Evolutionary conservation across 2,888 invertebrate species (phyloP).

Genomic region (Malthinus flaveolus): DNA sequence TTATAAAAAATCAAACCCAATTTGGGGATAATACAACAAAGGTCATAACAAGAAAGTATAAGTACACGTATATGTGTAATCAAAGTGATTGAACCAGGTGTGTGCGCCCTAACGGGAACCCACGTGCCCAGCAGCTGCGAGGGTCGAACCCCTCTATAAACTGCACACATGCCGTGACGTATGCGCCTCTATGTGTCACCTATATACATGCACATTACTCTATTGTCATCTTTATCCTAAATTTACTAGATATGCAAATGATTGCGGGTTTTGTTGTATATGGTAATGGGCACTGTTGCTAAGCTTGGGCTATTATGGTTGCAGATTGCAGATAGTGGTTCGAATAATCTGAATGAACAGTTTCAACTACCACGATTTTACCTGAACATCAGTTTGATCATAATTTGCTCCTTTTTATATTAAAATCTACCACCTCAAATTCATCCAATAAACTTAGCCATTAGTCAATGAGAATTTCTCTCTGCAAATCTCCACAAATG

Average conservation of each 20-base stretch:
- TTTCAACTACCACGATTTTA: too few relatives aligned
- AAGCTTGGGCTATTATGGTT: too few relatives aligned
- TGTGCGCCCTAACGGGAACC: constrained; percentile 38
- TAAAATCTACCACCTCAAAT: too few relatives aligned
- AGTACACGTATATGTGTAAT: constrained; percentile 34
- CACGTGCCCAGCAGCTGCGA: constrained; percentile 48
- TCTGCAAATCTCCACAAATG: too few relatives aligned
- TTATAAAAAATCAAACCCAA: not conserved
- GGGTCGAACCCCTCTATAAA: constrained; percentile 47
- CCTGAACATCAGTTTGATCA: too few relatives aligned
- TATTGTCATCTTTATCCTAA: constrained; percentile 28
- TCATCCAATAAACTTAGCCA: too few relatives aligned
- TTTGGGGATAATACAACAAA: constrained; percentile 18
- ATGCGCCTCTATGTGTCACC: constrained; percentile 46
- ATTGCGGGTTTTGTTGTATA: constrained; percentile 8
- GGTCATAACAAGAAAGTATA: constrained; percentile 9
- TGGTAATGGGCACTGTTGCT: constrained; percentile 1
- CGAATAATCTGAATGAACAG: too few relatives aligned
- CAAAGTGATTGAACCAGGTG: constrained; percentile 33
- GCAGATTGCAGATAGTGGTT: too few relatives aligned
- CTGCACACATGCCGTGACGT: constrained; percentile 50
- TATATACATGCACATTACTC: constrained; percentile 33
- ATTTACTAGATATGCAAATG: constrained; percentile 21
- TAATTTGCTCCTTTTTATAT: too few relatives aligned
- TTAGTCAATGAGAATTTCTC: too few relatives aligned